phyloP scores from a whole-genome alignment of 2,797 vertebrate species.

The Pipistrellus pipistrellus region DNA sequence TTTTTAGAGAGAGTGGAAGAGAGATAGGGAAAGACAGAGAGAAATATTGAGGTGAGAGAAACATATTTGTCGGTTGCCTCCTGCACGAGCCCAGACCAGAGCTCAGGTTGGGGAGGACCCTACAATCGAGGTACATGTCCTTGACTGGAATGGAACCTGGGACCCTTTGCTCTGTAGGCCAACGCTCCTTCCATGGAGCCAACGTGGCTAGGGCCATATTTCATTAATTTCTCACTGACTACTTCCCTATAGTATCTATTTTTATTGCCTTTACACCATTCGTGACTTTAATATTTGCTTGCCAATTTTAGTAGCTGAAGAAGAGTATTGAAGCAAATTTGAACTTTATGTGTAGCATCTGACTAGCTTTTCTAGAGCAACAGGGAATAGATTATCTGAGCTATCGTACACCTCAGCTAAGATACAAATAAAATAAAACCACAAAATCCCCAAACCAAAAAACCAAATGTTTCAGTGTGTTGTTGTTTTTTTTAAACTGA shows the following conservation, averaged over 20 bases:
- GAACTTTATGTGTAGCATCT: background rate
- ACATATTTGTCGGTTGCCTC: too few species aligned
- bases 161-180: too few species aligned
- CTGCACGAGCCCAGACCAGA: too few species aligned
- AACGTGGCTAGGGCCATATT: background rate
- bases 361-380: background rate
- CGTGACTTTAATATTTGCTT: conserved; percentile 12
- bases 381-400: background rate
- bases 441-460: background rate
- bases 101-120: too few species aligned
- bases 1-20: too few species aligned
- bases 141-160: too few species aligned
- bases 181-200: too few species aligned
- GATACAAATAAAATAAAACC: background rate
- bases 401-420: background rate
- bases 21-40: too few species aligned
- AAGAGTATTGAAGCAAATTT: background rate
- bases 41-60: too few species aligned
- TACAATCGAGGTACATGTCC: too few species aligned
- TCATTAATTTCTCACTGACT: conserved; percentile 46
- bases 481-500: background rate
- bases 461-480: background rate
- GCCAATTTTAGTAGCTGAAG: background rate
- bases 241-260: background rate
- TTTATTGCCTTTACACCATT: background rate